Conservation (phyloP, 2,888 invertebrate species). For the Cordilura impudica region DNA sequence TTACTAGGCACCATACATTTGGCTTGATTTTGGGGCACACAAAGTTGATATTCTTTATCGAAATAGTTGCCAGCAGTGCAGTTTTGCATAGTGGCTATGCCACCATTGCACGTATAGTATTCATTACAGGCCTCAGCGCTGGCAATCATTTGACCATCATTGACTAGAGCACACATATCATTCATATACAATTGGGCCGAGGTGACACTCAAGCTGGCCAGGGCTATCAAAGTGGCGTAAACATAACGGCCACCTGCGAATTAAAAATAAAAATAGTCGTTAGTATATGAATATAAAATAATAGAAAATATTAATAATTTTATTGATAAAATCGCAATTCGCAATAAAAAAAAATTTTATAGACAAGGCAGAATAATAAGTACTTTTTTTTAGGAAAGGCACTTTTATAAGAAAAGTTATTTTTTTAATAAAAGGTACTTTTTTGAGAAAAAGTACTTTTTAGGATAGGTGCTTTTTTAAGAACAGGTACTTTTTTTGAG, state of each 20-base stretch:
- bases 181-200: constrained; percentile 59
- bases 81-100: constrained; percentile 48
- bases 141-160: constrained; percentile 61
- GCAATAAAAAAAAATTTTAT: too few relatives aligned
- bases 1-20: constrained; percentile 47
- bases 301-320: too few relatives aligned
- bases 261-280: too few relatives aligned
- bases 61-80: constrained; percentile 64
- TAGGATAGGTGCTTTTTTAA: too few relatives aligned
- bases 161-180: constrained; percentile 65
- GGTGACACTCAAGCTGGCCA: constrained; percentile 18
- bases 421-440: too few relatives aligned
- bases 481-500: too few relatives aligned
- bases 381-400: too few relatives aligned
- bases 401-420: too few relatives aligned
- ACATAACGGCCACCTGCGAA: background rate
- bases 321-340: too few relatives aligned
- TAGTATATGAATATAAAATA: background rate
- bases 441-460: too few relatives aligned
- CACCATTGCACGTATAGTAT: constrained; percentile 65
- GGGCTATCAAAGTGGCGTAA: background rate
- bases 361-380: too few relatives aligned
- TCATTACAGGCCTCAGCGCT: constrained; percentile 61
- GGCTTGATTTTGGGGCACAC: constrained; percentile 45
- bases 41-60: constrained; percentile 65